These are phyloP conservation scores for Megaceryle alcyon DNA, from an alignment of 2,797 vertebrate genomes.

Conservation along the genomic window DNA sequence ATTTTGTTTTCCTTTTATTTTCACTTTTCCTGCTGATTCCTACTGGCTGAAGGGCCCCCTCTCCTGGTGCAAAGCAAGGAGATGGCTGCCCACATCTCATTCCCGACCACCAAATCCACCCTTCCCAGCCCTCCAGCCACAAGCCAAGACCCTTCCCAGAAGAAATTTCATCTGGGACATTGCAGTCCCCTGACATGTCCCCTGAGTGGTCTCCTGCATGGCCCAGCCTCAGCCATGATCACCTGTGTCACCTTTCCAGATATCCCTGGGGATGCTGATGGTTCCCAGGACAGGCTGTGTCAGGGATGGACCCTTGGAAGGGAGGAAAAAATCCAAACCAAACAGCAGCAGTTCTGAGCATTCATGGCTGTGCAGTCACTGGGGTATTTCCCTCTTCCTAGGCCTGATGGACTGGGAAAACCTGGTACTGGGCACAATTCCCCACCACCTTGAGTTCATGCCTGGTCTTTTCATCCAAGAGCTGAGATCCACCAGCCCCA, in stretches of 20 bases:
- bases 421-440: rapidly evolving
- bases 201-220: rapidly evolving
- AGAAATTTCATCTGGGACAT: neutral
- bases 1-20: rapidly evolving
- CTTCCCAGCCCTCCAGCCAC: neutral
- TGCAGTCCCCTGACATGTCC: too few species aligned
- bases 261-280: rapidly evolving
- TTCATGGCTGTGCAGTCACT: rapidly evolving
- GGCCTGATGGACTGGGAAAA: neutral
- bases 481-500: neutral
- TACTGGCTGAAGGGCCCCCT: neutral
- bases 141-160: neutral
- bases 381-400: neutral
- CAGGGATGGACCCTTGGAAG: neutral
- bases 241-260: neutral
- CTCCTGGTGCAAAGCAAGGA: neutral
- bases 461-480: rapidly evolving
- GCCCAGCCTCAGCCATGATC: neutral
- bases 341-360: neutral
- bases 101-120: rapidly evolving
- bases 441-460: too few species aligned
- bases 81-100: rapidly evolving
- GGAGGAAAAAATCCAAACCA: rapidly evolving
- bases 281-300: neutral
- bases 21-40: neutral